phyloP scores from a whole-genome alignment of 2,797 vertebrate species.

The Otolemur crassicaudatus region DNA sequence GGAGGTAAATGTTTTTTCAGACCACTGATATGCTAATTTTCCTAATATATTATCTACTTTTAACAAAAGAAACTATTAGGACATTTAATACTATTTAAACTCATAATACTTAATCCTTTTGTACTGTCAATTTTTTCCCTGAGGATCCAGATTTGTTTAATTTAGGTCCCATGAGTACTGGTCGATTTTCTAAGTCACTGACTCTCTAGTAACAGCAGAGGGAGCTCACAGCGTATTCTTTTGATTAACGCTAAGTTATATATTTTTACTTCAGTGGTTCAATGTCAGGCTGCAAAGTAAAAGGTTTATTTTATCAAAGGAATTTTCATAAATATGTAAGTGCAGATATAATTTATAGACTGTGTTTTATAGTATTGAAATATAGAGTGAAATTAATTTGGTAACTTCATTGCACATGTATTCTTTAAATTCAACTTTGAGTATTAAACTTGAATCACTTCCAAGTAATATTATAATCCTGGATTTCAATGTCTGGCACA shows the following conservation, averaged over 20 bases:
- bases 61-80: background rate
- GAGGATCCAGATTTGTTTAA: background rate
- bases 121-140: background rate
- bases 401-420: background rate
- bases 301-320: background rate
- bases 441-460: background rate
- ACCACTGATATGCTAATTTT: background rate
- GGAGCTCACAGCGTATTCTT: constrained; percentile 66
- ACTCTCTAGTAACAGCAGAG: constrained; percentile 70
- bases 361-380: background rate
- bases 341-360: background rate
- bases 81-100: background rate
- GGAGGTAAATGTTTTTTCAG: background rate
- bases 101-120: background rate
- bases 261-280: background rate
- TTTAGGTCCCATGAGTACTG: background rate
- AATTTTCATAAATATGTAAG: background rate
- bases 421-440: background rate
- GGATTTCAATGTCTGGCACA: background rate
- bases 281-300: background rate
- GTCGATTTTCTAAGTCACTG: background rate
- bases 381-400: constrained; percentile 21
- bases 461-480: background rate
- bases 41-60: background rate
- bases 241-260: background rate